A percentile compares a stretch with the other conserved stretches of the same genome.
Conservation (phyloP, 37 sponge, comb jelly and placozoan species). For the Agelas oroides region DNA sequence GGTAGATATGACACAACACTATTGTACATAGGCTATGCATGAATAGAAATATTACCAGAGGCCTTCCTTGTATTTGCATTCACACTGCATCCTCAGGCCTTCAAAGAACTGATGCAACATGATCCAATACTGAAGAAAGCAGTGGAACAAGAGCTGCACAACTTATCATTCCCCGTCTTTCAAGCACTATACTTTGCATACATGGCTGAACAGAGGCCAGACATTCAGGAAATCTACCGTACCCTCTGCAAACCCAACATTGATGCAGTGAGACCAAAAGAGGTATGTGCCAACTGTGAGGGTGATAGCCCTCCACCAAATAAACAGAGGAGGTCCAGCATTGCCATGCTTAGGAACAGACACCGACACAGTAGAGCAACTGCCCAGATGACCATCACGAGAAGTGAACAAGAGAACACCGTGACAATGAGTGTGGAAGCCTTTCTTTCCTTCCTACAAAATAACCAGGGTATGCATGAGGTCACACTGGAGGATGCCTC, state of each 20-base stretch:
- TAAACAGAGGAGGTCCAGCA: slow-evolving; percentile 26
- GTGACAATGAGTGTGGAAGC: slow-evolving; percentile 47
- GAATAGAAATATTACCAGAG: not conserved
- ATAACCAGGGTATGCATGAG: slow-evolving; percentile 10
- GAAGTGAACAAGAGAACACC: not conserved
- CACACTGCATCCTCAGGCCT: slow-evolving; percentile 1
- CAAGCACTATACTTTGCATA: slow-evolving; percentile 46
- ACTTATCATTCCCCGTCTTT: slow-evolving; percentile 11
- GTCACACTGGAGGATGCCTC: slow-evolving; percentile 17
- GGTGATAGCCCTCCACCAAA: not conserved
- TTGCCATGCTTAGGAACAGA: slow-evolving; percentile 2
- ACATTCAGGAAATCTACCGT: slow-evolving; percentile 31
- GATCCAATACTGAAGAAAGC: not conserved
- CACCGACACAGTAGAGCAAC: too few species aligned
- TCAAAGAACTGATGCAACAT: not conserved
- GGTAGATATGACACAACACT: slow-evolving; percentile 15
- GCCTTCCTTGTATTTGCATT: too few species aligned
- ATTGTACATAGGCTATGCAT: not conserved
- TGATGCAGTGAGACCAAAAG: not conserved
- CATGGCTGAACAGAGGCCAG: slow-evolving; percentile 21
- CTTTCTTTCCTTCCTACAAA: slow-evolving; percentile 41
- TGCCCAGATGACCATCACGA: not conserved
- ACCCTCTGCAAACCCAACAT: not conserved
- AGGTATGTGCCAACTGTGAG: not conserved
- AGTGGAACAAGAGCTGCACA: not conserved